These are phyloP conservation scores for Loxodonta africana DNA, from an alignment of 2,113 vertebrate species.

Conservation along the genomic window DNA sequence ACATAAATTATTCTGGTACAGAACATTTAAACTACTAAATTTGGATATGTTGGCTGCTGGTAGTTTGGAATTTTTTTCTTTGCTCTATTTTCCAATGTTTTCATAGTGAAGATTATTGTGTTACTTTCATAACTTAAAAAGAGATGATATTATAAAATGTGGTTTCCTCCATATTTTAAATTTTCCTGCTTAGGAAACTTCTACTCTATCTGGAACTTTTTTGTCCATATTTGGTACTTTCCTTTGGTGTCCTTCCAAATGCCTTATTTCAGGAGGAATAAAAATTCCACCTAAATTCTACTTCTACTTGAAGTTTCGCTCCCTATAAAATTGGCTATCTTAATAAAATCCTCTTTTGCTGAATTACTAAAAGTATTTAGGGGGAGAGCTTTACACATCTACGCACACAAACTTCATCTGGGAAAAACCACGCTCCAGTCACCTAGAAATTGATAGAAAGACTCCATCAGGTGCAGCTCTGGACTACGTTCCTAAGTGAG, in stretches of 20 bases:
- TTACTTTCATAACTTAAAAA: constrained; percentile 37
- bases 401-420: not conserved
- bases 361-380: not conserved
- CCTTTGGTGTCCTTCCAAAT: constrained; percentile 36
- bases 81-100: constrained; percentile 24
- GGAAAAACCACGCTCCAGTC: constrained; percentile 29
- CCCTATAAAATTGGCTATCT: constrained; percentile 26
- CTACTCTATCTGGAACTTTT: not conserved
- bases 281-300: not conserved
- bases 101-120: not conserved
- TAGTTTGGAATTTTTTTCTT: not conserved
- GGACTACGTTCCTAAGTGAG: not conserved
- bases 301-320: not conserved
- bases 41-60: not conserved
- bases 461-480: not conserved
- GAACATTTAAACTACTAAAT: constrained; percentile 13
- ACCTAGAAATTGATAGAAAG: constrained; percentile 54
- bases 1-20: not conserved
- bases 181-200: not conserved
- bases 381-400: constrained; percentile 4
- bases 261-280: not conserved
- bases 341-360: constrained; percentile 51
- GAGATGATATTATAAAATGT: not conserved
- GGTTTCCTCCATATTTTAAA: constrained; percentile 4
- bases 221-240: not conserved